These are phyloP conservation scores for Pristionchus entomophagus DNA, from an alignment of 2,888 invertebrate species.

Conservation along the genomic window DNA sequence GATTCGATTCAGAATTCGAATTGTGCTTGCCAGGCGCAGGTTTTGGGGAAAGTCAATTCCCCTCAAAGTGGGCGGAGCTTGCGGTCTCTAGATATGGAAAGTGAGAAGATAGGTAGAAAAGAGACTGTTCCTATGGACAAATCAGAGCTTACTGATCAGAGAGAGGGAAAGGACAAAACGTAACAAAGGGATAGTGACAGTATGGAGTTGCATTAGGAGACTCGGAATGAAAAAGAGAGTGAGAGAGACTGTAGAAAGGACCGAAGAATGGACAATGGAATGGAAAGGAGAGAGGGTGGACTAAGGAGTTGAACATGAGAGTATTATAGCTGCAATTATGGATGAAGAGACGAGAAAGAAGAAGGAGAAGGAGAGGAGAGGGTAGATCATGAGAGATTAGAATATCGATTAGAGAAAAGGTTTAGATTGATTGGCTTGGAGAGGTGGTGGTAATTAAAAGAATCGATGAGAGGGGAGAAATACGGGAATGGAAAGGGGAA, in stretches of 20 bases:
- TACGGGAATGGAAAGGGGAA: background rate
- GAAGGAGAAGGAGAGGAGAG: background rate
- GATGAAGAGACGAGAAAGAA: background rate
- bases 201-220: background rate
- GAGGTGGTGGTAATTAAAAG: slow-evolving; percentile 24
- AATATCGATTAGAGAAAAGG: background rate
- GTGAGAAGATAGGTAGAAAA: background rate
- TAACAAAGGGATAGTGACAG: background rate
- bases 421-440: background rate
- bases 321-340: slow-evolving; percentile 25
- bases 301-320: slow-evolving; percentile 3
- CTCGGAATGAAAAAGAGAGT: background rate
- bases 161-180: background rate
- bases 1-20: no score
- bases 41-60: no score
- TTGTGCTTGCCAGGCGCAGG: no score
- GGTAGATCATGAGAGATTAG: background rate
- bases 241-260: background rate
- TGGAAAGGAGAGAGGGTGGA: background rate
- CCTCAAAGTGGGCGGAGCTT: no score
- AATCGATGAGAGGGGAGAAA: slow-evolving; percentile 29
- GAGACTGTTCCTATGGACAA: no score
- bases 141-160: background rate
- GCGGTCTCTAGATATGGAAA: no score
- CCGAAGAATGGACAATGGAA: slow-evolving; percentile 14